Evolutionary conservation across 2,888 invertebrate genomes (phyloP), one percentile per base, ranked within the genome.

Genomic region (Campoplex capitator): DNA sequence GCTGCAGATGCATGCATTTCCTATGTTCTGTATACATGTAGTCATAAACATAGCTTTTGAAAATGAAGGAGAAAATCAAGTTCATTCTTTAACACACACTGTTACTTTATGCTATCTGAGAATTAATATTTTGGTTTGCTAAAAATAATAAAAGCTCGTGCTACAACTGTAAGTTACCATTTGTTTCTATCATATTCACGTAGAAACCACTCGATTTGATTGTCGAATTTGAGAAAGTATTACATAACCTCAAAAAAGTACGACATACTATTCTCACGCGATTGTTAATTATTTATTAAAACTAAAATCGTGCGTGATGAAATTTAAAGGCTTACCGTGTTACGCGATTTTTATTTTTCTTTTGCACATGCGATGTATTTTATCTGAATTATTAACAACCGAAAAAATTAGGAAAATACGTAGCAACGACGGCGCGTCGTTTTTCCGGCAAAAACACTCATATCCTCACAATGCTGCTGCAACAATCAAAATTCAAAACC

Each of bases 351-450:
- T 16, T 51, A 48, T 51, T 71, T 32, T 28, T 58, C 32, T 7
- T 32, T 62, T 62, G 32, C 62, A 62, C 32, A 71, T 71, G 3
- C 71, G 18, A 71, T 32, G 32, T 71, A 32, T 48, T 48, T 9
- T 18, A 28, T 9, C 18, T 51, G 8, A 48, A 51, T 32, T 18
- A 23, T 3, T 45, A 45, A 70, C 18, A 48, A 32, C 18, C 3
- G 42, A 9, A 48, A 32, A 18, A 32, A 16, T 28, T 32, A 8
- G 51, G 18, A 3, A 45, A 18, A 32, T 11, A 16, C 18, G 71
- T 23, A 32, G 23, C 32, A 32, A 32, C 48, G 51, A 71, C 71
- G 48, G 32, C 32, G 71, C 71, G 71, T 71, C 71, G 28, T 51
- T 71, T 51, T 42, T 42, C 45, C 68, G 42, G 70, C 28, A 42